Percentiles rank a stretch among this genome's conserved stretches.
Evolutionary conservation across 2,113 vertebrate genomes (phyloP).

Genomic region (Nematolebias whitei): DNA sequence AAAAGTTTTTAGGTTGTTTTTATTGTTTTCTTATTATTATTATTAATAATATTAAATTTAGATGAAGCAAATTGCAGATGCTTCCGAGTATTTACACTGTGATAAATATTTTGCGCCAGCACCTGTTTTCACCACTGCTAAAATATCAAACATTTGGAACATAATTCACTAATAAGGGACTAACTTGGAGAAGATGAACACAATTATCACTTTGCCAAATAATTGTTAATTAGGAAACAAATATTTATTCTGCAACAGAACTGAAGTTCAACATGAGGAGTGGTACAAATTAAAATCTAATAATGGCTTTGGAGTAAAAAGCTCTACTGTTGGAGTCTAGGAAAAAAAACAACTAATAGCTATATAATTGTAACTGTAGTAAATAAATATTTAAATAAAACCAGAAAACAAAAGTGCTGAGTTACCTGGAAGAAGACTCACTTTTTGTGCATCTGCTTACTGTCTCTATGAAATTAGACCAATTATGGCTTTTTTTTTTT

Average conservation of each 20-base stretch:
- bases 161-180: background rate
- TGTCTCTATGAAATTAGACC: constrained; percentile 55
- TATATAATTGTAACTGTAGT: background rate
- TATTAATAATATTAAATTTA: background rate
- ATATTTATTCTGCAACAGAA: background rate
- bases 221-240: constrained; percentile 1
- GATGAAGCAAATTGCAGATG: background rate
- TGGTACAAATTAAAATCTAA: background rate
- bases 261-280: background rate
- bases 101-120: background rate
- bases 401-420: background rate
- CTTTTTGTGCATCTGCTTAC: constrained; percentile 35
- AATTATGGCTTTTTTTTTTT: constrained; percentile 66
- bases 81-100: background rate
- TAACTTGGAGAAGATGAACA: background rate
- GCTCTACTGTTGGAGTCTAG: background rate
- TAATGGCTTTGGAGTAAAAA: background rate
- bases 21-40: background rate
- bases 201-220: background rate
- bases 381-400: background rate
- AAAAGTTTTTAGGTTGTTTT: background rate
- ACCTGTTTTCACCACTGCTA: background rate
- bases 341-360: background rate
- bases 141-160: background rate
- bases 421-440: constrained; percentile 24